Evolutionary conservation across 2,113 vertebrate genomes (phyloP), one percentile per base, ranked within the genome.

Genomic region (Odocoileus virginianus): DNA sequence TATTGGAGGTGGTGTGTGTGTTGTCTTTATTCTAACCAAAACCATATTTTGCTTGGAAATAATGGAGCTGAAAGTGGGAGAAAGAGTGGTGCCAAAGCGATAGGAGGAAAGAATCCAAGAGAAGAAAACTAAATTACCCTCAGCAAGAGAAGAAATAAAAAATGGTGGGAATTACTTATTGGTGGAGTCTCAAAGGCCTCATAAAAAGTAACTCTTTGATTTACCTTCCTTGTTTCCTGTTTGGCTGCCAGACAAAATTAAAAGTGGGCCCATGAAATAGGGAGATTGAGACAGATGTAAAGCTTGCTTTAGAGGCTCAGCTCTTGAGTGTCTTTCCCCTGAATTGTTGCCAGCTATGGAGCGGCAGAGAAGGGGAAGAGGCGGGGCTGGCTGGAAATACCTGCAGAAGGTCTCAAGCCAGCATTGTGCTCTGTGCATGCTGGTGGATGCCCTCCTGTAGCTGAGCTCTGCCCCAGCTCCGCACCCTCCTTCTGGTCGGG

Each of bases 241-340:
- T 97, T 82, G 36, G 43, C 64, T 97, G 94, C 97, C 87, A 96
- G 91, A 91, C n/a, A 47, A 97, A 98, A 97, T 98, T 98, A 98
- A 96, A 98, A 98, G 98, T 89, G 91, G 95, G 58, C 91, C 91
- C 87, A 91, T 33, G 92, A 96, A 97, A 92, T 67, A n/a, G 55
- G 43, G 60, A 96, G 98, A 97, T 86, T 57, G 0, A 90, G 85
- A 95, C 54, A 57, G 76, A 95, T 94, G 93, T 90, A 96, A 97
- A 95, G n/a, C 76, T 88, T 94, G 87, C 95, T 98, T 96, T 96
- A 93, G 96, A 97, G 89, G 47, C 36, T 76, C 1, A 0, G 36
- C 36, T 87, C 89, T 74, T 87, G 96, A 97, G 64, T 61, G 74
- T 88, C 71, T 95, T 76, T 95, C 82, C 94, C 84, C 79, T 93